phyloP scores from a whole-genome alignment of 1,140 invertebrate species.

The Tetramorium simillimum region DNA sequence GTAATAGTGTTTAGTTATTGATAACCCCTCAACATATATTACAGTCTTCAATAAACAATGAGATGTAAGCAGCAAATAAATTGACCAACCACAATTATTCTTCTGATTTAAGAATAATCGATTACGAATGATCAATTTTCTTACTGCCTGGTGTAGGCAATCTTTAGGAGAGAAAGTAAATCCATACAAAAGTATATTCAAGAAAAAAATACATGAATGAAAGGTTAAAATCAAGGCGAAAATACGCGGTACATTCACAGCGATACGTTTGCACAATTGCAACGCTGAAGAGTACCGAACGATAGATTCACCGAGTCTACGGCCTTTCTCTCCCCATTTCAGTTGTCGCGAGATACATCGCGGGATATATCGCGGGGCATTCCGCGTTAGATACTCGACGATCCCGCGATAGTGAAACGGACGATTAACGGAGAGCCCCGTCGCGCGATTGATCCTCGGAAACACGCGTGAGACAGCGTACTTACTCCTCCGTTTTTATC shows the following conservation, averaged over 20 bases:
- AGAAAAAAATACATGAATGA: neutral
- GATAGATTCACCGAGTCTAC: neutral
- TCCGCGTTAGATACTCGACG: neutral
- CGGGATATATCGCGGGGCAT: neutral
- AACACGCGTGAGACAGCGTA: slow-evolving; percentile 8
- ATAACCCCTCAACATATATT: no score
- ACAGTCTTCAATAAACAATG: no score
- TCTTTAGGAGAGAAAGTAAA: neutral
- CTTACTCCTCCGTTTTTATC: slow-evolving; percentile 71
- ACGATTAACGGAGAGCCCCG: neutral
- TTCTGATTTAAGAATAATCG: no score
- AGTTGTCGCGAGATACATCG: neutral
- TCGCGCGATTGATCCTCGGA: neutral
- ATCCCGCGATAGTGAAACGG: neutral
- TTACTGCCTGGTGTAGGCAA: no score
- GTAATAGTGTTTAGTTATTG: no score
- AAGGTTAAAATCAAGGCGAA: neutral
- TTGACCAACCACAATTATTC: no score
- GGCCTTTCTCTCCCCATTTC: neutral
- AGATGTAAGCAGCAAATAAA: no score
- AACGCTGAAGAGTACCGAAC: neutral
- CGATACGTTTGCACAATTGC: neutral
- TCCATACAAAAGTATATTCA: neutral
- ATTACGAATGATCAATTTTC: no score
- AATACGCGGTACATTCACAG: neutral